Percentiles rank a stretch among this genome's conserved stretches.
Conservation (phyloP, 2,113 vertebrate species). For the Hydrochoerus hydrochaeris region DNA sequence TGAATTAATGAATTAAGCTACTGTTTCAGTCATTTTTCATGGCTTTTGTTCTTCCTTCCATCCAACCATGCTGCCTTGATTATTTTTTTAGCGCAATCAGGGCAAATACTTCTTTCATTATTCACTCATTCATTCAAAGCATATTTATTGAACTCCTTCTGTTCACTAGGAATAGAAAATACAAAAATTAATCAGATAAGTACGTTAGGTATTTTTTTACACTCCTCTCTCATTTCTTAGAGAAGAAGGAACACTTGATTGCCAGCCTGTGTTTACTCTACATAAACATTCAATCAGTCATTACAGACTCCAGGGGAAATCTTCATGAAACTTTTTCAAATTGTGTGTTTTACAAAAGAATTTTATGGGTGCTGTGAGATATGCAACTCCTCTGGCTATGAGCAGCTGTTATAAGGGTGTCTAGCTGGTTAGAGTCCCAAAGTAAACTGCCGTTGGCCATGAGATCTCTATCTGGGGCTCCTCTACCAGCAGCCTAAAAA, state of each 20-base stretch:
- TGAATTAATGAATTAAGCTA: constrained; percentile 30
- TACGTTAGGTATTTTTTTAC: background rate
- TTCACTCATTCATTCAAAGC: constrained; percentile 50
- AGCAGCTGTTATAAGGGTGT: background rate
- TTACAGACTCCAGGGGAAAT: background rate
- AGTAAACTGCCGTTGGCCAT: background rate
- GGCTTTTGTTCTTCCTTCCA: background rate
- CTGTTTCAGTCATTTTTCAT: background rate
- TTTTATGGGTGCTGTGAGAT: background rate
- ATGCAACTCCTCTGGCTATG: background rate
- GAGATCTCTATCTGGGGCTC: background rate
- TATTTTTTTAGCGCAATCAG: constrained; percentile 15
- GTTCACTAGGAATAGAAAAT: background rate
- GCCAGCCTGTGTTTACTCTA: background rate
- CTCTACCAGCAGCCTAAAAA: background rate
- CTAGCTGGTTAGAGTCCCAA: background rate
- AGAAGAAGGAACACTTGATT: background rate
- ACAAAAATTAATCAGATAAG: background rate
- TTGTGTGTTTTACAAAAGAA: background rate
- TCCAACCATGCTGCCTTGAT: background rate
- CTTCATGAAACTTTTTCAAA: background rate
- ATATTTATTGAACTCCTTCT: background rate
- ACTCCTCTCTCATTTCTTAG: background rate
- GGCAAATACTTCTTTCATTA: background rate
- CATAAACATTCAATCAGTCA: background rate